Evolutionary conservation across 2,797 vertebrate species (phyloP), one percentile per base, ranked within the genome.

Genomic region (Rhodeus uyekii): DNA sequence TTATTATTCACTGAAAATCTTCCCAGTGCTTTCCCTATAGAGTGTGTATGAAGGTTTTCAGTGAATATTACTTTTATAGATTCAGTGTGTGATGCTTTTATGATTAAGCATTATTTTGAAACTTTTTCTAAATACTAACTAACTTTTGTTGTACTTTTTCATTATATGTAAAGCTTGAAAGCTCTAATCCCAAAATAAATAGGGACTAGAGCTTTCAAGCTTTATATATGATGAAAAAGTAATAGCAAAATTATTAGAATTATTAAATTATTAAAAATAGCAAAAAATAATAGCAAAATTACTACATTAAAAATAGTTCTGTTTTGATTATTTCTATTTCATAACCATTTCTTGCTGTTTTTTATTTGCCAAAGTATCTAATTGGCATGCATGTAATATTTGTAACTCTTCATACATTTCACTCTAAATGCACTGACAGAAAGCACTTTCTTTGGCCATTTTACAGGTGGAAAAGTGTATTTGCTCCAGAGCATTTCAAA

Each of bases 401-500:
- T 19, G 32, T 39, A 38, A 50, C 32, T 29, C 22, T 24, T 50
- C n/a, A 79, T 58, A 38, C 27, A 67, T 69, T 2, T n/a, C 64
- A 44, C 63, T 78, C 18, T 60, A 14, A 58, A 60, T n/a, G 39
- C 46, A 61, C 13, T 55, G 34, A 29, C 4, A 6, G 6, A 42
- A 53, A 78, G 61, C 36, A n/a, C 34, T 74, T 64, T 74, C 12
- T 32, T 24, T 63, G 22, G 12, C 27, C 38, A 69, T 74, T 65
- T 65, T 53, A 67, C 44, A 55, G 80, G 34, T 55, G 27, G 44
- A 75, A 75, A 81, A 48, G 32, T 81, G 16, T 55, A 75, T 81
- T 81, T 74, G 27, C 39, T 55, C 8, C 58, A 34, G 18, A 61
- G 69, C 8, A 0, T 50, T 24, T 10, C 42, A 39, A 73, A 74